Evolutionary conservation across 2,797 vertebrate species (phyloP).

Genomic region (Mus minutoides): DNA sequence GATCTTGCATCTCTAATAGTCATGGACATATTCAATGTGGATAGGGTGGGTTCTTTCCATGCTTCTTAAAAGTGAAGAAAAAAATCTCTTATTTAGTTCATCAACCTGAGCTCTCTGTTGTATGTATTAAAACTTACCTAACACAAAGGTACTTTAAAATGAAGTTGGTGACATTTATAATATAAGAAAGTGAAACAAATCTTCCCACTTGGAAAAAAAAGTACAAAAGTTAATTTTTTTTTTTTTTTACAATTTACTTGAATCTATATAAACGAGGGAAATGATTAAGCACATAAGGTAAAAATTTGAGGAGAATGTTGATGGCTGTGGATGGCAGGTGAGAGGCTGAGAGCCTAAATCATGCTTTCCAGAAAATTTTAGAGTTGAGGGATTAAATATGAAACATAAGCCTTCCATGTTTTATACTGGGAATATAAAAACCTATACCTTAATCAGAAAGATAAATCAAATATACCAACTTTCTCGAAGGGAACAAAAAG

Average conservation of each 20-base stretch:
- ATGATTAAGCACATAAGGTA: not conserved
- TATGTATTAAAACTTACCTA: conserved; percentile 6
- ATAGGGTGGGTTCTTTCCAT: not conserved
- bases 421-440: not conserved
- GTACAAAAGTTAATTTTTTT: not conserved
- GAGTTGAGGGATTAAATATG: not conserved
- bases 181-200: not conserved
- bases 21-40: not conserved
- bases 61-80: not conserved
- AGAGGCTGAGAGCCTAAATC: not conserved
- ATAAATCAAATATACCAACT: conserved; percentile 25
- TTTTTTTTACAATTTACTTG: conserved; percentile 14
- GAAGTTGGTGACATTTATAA: not conserved
- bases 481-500: not conserved
- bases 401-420: not conserved
- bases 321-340: not conserved
- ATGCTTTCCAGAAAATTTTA: not conserved
- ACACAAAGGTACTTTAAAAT: not conserved
- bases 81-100: not conserved
- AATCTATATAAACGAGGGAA: not conserved
- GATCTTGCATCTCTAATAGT: not conserved
- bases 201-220: not conserved
- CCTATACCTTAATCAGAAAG: not conserved
- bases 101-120: not conserved
- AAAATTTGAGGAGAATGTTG: not conserved